Base-by-base conservation (phyloP, 2,888 invertebrate species). In the Melanargia galathea region DNA sequence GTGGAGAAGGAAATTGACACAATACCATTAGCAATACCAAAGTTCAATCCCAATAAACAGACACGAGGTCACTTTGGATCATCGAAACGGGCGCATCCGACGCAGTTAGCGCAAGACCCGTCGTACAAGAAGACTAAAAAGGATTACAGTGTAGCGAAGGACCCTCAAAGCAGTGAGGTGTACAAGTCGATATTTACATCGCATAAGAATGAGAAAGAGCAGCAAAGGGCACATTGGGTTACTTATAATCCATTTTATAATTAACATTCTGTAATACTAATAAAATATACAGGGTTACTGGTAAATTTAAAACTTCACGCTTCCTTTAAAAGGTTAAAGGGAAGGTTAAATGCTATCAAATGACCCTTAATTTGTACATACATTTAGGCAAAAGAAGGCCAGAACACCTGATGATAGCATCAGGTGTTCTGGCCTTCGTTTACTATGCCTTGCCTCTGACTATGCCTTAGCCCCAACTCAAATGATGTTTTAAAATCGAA, bases 171-270 rank as follows among this genome's bases (percentile, higher is more conserved):
- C 5, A 96, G 96, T 65, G 96, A 97, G 84, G 97, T 97, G 0
- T 98, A 96, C 80, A 99, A 99, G 84, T 98, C 98, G 2, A 84
- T 99, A 58, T 99, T 99, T 79, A 99, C 98, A 0, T 94, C 96
- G 8, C 98, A 98, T 79, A 93, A 96, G 76, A 95, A 94, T 60
- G 99, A 98, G 62, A 93, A 96, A 74, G 95, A 96, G 59, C 98
- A 99, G 82, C 93, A 94, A 49, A 94, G 96, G 73, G 98, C 98
- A 1, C 98, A 99, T 82, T 99, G 99, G 99, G 95, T 99, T 61
- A 99, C 99, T 0, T 98, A 97, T 77, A 99, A 99, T 92, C 99
- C 99, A 56, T 97, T 97, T 85, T 97, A 97, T 82, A 97, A 97
- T 89, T 96, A 64, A 67, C n/a, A 3, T 8, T n/a, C n/a, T n/a